Evolutionary conservation across 92 coral and sea anemone genomes (phyloP).

Genomic region (Heliopora coerulea): DNA sequence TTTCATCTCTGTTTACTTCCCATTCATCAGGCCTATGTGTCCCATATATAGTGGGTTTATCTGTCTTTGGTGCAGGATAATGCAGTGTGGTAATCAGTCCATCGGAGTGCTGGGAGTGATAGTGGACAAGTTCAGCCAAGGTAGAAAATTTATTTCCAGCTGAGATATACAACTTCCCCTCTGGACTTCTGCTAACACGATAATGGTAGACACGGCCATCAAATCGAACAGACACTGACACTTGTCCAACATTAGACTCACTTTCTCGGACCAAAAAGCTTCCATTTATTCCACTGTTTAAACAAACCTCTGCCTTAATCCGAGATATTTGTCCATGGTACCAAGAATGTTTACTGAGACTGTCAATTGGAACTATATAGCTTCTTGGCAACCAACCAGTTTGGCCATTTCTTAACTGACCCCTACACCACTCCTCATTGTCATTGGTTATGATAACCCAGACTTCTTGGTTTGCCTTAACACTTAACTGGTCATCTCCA

Average conservation of each 20-base stretch:
- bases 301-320: constrained; percentile 85
- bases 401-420: constrained; percentile 81
- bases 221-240: constrained; percentile 89
- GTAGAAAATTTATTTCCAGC: constrained; percentile 81
- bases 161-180: constrained; percentile 80
- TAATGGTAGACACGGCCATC: constrained; percentile 97
- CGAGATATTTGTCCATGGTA: constrained; percentile 94
- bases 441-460: constrained; percentile 72
- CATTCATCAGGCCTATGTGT: constrained; percentile 96
- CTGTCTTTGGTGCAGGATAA: constrained; percentile 94
- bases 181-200: constrained; percentile 78
- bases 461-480: constrained; percentile 83
- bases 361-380: constrained; percentile 86
- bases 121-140: constrained; percentile 92
- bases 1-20: constrained; percentile 95
- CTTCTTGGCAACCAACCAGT: constrained; percentile 93
- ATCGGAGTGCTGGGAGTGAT: constrained; percentile 95
- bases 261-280: constrained; percentile 97
- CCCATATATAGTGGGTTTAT: constrained; percentile 88
- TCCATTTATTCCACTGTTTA: constrained; percentile 97
- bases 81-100: constrained; percentile 95
- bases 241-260: constrained; percentile 93
- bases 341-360: constrained; percentile 97
- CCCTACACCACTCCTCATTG: constrained; percentile 92
- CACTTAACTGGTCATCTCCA: constrained; percentile 79